A percentile compares a stretch with the other conserved stretches of the same genome.
These are phyloP conservation scores for Hylia prasina DNA, from an alignment of 2,113 vertebrate species.

Conservation along the genomic window DNA sequence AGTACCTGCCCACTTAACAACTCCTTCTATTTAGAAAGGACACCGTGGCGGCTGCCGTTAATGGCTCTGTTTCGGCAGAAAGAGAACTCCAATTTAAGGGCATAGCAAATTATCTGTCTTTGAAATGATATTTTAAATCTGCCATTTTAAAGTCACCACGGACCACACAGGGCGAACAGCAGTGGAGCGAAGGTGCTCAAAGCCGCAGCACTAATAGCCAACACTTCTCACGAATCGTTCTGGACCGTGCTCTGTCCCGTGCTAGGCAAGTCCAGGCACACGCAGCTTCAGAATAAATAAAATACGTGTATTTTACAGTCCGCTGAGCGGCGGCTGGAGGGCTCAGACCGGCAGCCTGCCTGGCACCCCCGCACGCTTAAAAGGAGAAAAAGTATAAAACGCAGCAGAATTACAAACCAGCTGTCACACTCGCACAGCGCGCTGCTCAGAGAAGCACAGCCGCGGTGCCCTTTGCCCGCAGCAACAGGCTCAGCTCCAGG, in stretches of 20 bases:
- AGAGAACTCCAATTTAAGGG: neutral
- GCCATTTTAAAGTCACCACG: neutral
- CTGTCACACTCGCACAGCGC: neutral
- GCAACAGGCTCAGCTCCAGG: neutral
- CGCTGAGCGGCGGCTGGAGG: neutral
- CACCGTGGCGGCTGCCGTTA: rapidly evolving
- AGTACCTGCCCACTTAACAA: neutral
- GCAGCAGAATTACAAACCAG: neutral
- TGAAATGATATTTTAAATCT: neutral
- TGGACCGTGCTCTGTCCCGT: neutral
- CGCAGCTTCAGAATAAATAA: rapidly evolving
- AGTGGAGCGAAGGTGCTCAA: neutral
- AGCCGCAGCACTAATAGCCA: rapidly evolving
- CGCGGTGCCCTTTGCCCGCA: neutral
- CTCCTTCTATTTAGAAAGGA: neutral
- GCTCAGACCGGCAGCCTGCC: neutral
- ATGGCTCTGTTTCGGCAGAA: neutral
- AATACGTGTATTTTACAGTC: rapidly evolving
- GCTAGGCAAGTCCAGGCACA: neutral
- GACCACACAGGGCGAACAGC: neutral
- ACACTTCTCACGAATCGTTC: neutral
- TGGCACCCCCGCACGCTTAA: neutral
- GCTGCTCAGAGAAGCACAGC: neutral
- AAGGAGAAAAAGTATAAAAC: neutral
- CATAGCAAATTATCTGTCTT: neutral